Conservation (phyloP, 35 echinoderm and acorn worm species). For the Ophioderma brevispina region DNA sequence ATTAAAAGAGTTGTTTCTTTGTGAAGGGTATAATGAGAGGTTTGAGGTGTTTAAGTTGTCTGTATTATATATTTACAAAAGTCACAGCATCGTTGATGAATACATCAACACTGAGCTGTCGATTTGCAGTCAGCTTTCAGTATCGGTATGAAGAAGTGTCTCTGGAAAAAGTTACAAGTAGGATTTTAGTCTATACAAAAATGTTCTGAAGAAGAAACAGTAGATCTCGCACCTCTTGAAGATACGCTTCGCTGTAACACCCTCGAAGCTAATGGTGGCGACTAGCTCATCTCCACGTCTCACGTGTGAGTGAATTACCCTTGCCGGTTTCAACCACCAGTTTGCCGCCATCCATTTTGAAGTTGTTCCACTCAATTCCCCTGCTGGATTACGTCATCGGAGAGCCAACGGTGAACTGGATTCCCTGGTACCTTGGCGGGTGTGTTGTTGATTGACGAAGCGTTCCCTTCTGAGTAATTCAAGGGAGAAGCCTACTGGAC, state of each 20-base stretch:
- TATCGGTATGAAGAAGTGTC: too few relatives aligned
- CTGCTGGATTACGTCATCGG: slow-evolving; percentile 22
- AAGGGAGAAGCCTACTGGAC: slow-evolving; percentile 19
- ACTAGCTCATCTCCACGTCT: neutral
- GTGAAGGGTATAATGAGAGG: too few relatives aligned
- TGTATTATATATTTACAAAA: too few relatives aligned
- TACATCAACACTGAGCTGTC: too few relatives aligned
- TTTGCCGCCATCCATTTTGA: neutral
- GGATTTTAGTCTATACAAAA: too few relatives aligned
- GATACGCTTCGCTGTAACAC: neutral
- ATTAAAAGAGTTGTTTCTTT: too few relatives aligned
- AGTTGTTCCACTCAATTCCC: slow-evolving; percentile 6
- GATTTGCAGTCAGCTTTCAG: too few relatives aligned
- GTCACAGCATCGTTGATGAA: too few relatives aligned
- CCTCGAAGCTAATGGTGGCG: neutral
- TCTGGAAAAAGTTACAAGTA: too few relatives aligned
- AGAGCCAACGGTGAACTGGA: slow-evolving; percentile 49
- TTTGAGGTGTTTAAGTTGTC: too few relatives aligned
- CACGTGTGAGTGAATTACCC: neutral
- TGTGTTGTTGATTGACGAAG: slow-evolving; percentile 65
- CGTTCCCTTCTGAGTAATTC: slow-evolving; percentile 65
- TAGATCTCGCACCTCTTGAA: neutral
- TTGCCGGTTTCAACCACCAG: neutral
- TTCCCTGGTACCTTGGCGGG: slow-evolving; percentile 40
- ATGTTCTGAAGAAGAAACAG: too few relatives aligned